Conservation (phyloP, 2,113 vertebrate species). For the Pseudolaguvia tuberculata region DNA sequence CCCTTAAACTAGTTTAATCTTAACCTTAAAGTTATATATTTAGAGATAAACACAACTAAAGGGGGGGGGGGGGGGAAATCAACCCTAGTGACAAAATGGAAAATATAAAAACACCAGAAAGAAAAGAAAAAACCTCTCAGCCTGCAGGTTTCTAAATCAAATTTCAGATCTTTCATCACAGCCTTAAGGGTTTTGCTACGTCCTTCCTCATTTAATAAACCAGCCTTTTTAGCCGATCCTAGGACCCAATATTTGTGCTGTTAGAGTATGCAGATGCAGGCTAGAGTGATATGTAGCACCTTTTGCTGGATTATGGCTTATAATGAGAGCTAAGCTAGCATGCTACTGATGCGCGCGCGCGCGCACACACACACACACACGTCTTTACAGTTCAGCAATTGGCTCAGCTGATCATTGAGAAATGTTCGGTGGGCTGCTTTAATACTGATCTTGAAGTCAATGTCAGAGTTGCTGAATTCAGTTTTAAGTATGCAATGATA, state of each 20-base stretch:
- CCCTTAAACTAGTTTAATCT: constrained; percentile 18
- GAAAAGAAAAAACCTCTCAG: constrained; percentile 24
- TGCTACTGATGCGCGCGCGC: not conserved
- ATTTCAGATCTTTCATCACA: constrained; percentile 1
- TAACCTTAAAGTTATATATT: constrained; percentile 22
- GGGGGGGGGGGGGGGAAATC: no score
- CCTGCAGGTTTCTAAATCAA: not conserved
- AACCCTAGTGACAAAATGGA: constrained; percentile 42
- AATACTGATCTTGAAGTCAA: not conserved
- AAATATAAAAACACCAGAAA: constrained; percentile 36
- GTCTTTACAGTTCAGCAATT: not conserved
- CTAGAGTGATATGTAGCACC: constrained; percentile 22
- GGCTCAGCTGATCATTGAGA: constrained; percentile 11
- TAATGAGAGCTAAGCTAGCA: constrained; percentile 7
- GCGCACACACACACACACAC: not conserved
- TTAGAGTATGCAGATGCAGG: not conserved
- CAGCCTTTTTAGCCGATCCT: not conserved
- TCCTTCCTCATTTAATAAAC: not conserved
- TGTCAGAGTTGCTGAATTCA: constrained; percentile 1
- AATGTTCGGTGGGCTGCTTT: not conserved
- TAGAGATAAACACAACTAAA: not conserved
- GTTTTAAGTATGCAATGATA: not conserved
- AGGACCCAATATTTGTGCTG: not conserved
- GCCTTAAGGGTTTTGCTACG: constrained; percentile 4
- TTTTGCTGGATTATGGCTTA: constrained; percentile 42